A percentile compares a stretch with the other conserved stretches of the same genome.
phyloP scores from a whole-genome alignment of 1,140 invertebrate species.

The Polypedilum pembai region DNA sequence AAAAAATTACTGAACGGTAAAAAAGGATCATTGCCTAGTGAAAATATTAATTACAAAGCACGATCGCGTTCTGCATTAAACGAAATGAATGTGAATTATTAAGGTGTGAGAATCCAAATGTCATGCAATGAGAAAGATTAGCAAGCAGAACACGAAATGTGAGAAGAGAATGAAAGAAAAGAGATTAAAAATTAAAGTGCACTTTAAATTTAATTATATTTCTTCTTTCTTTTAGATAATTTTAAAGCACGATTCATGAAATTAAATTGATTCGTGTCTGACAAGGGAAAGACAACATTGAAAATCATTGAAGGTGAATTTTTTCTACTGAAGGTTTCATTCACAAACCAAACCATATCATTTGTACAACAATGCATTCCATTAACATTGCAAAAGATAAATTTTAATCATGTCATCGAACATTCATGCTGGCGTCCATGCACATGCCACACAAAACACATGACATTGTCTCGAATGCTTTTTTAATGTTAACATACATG shows the following conservation, averaged over 20 bases:
- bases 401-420: conserved; percentile 18
- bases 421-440: neutral
- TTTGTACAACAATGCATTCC: neutral
- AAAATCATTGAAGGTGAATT: too few species aligned
- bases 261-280: too few species aligned
- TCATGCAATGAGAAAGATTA: neutral
- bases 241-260: too few species aligned
- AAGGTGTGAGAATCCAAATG: conserved; percentile 5
- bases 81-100: conserved; percentile 10
- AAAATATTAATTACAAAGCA: conserved; percentile 8
- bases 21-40: conserved; percentile 10
- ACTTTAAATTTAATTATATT: neutral
- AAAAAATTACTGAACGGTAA: neutral
- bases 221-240: too few species aligned
- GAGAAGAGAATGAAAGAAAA: neutral
- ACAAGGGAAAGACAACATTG: too few species aligned
- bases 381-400: neutral
- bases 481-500: conserved; percentile 16
- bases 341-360: neutral
- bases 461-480: conserved; percentile 16
- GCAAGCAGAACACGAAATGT: too few species aligned
- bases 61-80: conserved; percentile 7
- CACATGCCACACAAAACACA: conserved; percentile 15
- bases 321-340: too few species aligned
- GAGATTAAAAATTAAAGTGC: conserved; percentile 7